These are phyloP conservation scores for Platyrinchus mystaceus DNA, from an alignment of 2,797 vertebrate genomes.

Conservation along the genomic window DNA sequence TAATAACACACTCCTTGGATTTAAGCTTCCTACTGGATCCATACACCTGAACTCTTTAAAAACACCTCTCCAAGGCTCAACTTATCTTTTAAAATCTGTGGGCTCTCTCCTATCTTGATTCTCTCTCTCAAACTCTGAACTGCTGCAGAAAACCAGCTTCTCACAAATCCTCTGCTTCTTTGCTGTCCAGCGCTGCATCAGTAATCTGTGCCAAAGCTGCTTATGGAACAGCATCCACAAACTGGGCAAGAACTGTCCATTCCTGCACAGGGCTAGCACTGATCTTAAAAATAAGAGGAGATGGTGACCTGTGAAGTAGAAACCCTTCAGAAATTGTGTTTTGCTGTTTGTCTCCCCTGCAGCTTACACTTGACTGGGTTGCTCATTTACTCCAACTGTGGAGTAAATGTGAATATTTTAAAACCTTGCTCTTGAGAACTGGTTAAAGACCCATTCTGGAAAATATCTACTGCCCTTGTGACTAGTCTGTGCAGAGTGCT, in stretches of 20 bases:
- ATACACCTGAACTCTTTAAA: neutral
- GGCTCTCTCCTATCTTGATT: neutral
- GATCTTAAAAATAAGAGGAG: neutral
- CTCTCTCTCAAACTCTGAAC: neutral
- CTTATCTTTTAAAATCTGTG: neutral
- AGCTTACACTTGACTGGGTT: neutral
- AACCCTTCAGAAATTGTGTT: neutral
- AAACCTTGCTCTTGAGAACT: neutral
- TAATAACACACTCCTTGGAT: neutral
- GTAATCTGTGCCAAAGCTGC: conserved; percentile 4
- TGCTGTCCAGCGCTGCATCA: neutral
- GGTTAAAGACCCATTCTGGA: neutral
- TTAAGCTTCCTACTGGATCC: neutral
- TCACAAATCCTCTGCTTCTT: neutral
- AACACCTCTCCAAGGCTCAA: neutral
- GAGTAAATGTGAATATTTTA: neutral
- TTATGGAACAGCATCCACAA: neutral
- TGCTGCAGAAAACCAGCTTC: neutral
- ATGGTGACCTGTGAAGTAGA: conserved; percentile 4
- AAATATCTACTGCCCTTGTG: neutral
- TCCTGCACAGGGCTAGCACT: neutral
- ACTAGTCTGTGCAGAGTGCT: neutral
- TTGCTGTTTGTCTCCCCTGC: neutral
- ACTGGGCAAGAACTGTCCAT: neutral
- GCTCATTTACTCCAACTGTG: neutral